Evolutionary conservation across 2,113 vertebrate species (phyloP).

Genomic region (Ibidorhyncha struthersii): DNA sequence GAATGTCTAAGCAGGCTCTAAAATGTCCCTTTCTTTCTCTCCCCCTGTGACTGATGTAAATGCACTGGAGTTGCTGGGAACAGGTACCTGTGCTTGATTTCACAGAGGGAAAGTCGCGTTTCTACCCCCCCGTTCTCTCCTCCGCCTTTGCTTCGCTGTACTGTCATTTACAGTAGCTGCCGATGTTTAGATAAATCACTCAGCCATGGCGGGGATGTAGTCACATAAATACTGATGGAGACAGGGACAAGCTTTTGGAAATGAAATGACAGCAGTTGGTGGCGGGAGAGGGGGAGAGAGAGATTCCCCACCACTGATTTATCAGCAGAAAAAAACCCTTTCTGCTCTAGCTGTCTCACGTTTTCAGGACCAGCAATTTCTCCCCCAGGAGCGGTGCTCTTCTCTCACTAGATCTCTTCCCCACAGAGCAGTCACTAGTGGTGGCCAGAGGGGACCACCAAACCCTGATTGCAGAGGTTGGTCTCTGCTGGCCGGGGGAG

Average conservation of each 20-base stretch:
- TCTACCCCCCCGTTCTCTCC: not conserved
- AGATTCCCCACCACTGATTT: not conserved
- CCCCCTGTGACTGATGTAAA: not conserved
- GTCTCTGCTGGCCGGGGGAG: not conserved
- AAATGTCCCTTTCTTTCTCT: not conserved
- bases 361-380: not conserved
- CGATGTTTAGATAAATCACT: conserved; percentile 36
- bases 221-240: conserved; percentile 30
- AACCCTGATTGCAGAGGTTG: not conserved
- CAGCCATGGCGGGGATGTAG: conserved; percentile 9
- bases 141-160: not conserved
- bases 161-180: conserved; percentile 6
- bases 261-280: not conserved
- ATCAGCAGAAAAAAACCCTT: not conserved
- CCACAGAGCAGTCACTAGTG: not conserved
- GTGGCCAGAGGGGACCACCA: not conserved
- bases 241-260: conserved; percentile 39
- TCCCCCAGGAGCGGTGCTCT: not conserved
- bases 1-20: not conserved
- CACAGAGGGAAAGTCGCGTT: not conserved
- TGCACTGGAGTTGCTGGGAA: not conserved
- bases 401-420: not conserved
- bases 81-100: not conserved
- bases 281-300: not conserved
- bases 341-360: not conserved